Base-by-base conservation (phyloP, 2,888 invertebrate genomes). In the Eupithecia abbreviata region DNA sequence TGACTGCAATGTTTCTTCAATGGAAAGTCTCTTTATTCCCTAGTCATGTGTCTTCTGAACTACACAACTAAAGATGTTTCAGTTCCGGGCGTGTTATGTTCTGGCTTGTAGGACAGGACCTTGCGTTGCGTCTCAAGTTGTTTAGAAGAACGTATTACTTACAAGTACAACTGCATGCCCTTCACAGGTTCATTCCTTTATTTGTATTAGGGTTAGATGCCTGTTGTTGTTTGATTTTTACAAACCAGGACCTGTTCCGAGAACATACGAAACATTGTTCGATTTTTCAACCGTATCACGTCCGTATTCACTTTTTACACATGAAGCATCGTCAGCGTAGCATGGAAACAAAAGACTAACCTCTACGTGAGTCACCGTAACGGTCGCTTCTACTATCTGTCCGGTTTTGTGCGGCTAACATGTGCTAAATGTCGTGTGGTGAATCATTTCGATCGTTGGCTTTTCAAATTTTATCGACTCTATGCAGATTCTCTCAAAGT, bases 341-440 rank as follows among this genome's bases (percentile, higher is more conserved):
- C 73, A 51, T 71, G 74, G 78, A 81, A 80, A 82, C 79, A 82
- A 81, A 79, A 82, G 79, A 68, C 75, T 74, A 71, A 72, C 75
- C 75, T 75, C 73, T 51, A 68, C 55, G 55, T 87, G 87, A 87
- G 70, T 87, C 87, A 87, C 81, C 43, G 81, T 86, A 87, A 87
- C 87, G 87, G 87, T 84, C 84, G 81, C 55, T 65, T 78, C 76
- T 77, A 73, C 80, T 84, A 85, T 85, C 86, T 84, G 83, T 82
- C 83, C 79, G 78, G 80, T 82, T 79, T 81, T 81, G 83, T 82
- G 82, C 84, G 82, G 73, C 77, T 77, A 75, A 81, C 82, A 82
- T 83, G 82, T 82, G 83, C 81, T 78, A 77, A 81, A 82, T 82
- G 82, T 82, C 76, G 80, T 76, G 79, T 62, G 75, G 72, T 84